Evolutionary conservation across 2,888 invertebrate genomes (phyloP), one percentile per base, ranked within the genome.

Genomic region (Philhelius pedissequus): DNA sequence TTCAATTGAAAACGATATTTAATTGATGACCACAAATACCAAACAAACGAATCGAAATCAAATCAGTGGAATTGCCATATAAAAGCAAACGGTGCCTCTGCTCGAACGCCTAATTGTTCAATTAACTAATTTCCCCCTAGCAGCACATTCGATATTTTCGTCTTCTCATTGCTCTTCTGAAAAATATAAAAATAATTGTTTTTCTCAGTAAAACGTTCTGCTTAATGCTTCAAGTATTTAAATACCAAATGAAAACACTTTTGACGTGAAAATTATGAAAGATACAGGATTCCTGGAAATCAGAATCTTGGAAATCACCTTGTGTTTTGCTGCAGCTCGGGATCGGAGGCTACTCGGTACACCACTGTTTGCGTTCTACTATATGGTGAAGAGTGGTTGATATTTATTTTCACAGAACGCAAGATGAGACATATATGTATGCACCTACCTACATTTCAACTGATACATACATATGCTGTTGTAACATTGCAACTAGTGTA

Each of bases 1-100:
- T 75, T 75, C 79, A 84, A 84, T 79, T 74, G 79, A 84, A 79
- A 84, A 40, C 52, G 79, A 84, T 79, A 79, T 84, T 79, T 84
- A 84, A 84, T 84, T 84, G 83, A 79, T 71, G 75, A 84, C 83
- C 83, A 79, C 45, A 75, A 48, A 40, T 25, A 69, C 54, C 32
- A 74, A 79, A 69, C 79, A 77, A 82, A 60, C 79, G 69, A 84
- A 84, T 84, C 66, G 60, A 75, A 83, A 78, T 78, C 62, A 68
- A 83, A 78, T 83, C 78, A 78, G 3, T 64, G 73, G 54, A 78
- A 62, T 82, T 62, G 73, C 70, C 50, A 66, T 70, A 60, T 22
- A 48, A 48, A 54, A 76, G 32, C 54, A 32, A 66, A 56, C 50
- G 30, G 64, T 35, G 45, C 45, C 20, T 73, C 54, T 48, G 45